A percentile compares a stretch with the other conserved stretches of the same genome.
Conservation (phyloP, 2,797 vertebrate species). For the Pseudomugil tenellus region DNA sequence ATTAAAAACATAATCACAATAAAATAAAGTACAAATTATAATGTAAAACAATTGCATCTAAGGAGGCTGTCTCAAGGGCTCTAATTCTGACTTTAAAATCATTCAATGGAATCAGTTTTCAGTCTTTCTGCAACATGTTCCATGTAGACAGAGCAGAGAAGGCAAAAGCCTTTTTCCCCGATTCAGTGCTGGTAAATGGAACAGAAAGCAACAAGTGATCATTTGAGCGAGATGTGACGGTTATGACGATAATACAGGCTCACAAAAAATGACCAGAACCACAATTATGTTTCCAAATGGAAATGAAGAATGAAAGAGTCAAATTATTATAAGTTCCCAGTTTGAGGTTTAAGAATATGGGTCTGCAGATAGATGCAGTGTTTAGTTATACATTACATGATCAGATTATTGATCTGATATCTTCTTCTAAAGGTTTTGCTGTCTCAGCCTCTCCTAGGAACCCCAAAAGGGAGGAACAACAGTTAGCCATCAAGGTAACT, state of each 20-base stretch:
- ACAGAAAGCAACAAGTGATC: too few species aligned
- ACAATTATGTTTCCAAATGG: conserved; percentile 25
- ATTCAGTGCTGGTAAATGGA: too few species aligned
- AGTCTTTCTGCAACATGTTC: too few species aligned
- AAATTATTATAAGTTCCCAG: conserved; percentile 28
- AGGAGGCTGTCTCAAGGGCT: too few species aligned
- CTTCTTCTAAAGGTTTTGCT: conserved; percentile 57
- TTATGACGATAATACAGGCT: conserved; percentile 31
- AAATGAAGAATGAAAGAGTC: conserved; percentile 31
- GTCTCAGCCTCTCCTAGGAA: conserved; percentile 33
- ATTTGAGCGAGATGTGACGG: too few species aligned
- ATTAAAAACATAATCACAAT: too few species aligned
- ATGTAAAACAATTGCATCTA: too few species aligned
- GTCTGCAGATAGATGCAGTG: conserved; percentile 53
- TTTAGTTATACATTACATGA: conserved; percentile 57
- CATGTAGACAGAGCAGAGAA: too few species aligned
- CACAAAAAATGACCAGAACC: conserved; percentile 15
- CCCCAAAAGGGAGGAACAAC: conserved; percentile 25
- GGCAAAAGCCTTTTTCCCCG: too few species aligned
- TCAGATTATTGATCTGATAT: conserved; percentile 67
- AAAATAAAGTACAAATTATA: too few species aligned
- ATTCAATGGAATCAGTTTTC: too few species aligned
- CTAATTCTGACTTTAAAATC: too few species aligned
- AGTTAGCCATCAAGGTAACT: conserved; percentile 42
- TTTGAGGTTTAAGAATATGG: conserved; percentile 46